Evolutionary conservation across 2,888 invertebrate species (phyloP), one percentile per base, ranked within the genome.

Genomic region (Periphyllus acericola): DNA sequence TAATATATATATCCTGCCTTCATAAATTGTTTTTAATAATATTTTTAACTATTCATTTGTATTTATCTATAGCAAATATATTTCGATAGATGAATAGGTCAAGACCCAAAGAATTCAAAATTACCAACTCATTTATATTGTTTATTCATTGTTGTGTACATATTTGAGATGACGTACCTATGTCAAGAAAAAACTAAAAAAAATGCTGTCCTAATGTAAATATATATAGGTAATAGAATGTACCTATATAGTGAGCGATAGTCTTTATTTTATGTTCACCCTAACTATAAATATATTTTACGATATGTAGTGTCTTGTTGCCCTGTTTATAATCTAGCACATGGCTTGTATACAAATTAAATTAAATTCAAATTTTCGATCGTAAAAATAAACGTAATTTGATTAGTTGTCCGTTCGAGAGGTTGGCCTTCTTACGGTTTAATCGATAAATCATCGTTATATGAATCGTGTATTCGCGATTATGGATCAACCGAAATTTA

Each of bases 371-470:
- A 75, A 83, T 83, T 75, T 21, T 9, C 83, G 2, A 66, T 66
- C n/a, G 29, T 32, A 75, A 2, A 19, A 14, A 40, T 29, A 34
- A 25, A 40, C 34, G 29, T 46, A 68, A 76, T 84, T 84, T 46
- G 76, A 84, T 84, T 76, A 84, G 76, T 75, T 36, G 60, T 25
- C 19, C 17, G 40, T 40, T 32, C 60, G 11, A 60, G 29, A 75
- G 60, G 29, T 83, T 36, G 55, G 83, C 11, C 40, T 66, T 40
- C 21, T 40, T n/a, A 11, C 29, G 11, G 36, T 25, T 40, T 19
- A 34, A 66, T 84, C 76, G 46, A 76, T 84, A 84, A 84, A 84
- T 84, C 66, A 83, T 83, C 60, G 34, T 68, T 66, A 66, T 76
- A 74, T 8, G 75, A 32, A 36, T 66, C 36, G 29, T 46, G 32